phyloP scores from a whole-genome alignment of 2,797 vertebrate species.

The Prunella strophiata region DNA sequence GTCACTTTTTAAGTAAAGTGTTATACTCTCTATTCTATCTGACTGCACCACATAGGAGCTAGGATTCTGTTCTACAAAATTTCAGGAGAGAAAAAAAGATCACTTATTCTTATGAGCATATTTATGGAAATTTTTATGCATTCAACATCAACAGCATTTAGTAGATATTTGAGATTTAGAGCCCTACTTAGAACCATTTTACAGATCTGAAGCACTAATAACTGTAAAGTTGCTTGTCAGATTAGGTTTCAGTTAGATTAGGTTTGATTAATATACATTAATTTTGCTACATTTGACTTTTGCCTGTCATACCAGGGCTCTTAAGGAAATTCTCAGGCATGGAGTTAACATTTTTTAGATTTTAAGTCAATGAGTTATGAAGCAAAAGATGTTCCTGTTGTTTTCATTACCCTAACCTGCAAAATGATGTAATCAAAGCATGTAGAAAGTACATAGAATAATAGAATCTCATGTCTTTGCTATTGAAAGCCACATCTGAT shows the following conservation, averaged over 20 bases:
- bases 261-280: not conserved
- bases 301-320: not conserved
- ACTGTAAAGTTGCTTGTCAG: not conserved
- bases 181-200: not conserved
- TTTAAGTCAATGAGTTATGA: not conserved
- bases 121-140: not conserved
- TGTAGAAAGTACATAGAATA: not conserved
- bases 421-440: not conserved
- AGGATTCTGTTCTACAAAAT: not conserved
- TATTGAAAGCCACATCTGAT: not conserved
- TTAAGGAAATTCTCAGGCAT: not conserved
- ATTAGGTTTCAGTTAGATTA: not conserved
- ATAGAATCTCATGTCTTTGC: not conserved
- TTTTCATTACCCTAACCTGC: not conserved
- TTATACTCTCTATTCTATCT: not conserved
- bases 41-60: not conserved
- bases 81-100: not conserved
- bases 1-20: not conserved
- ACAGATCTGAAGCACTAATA: not conserved
- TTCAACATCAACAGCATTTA: not conserved
- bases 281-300: not conserved
- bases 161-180: not conserved
- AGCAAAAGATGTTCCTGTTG: not conserved
- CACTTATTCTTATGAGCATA: not conserved
- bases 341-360: not conserved